Conservation (phyloP, 2,797 vertebrate genomes). For the Rallus crepitans region DNA sequence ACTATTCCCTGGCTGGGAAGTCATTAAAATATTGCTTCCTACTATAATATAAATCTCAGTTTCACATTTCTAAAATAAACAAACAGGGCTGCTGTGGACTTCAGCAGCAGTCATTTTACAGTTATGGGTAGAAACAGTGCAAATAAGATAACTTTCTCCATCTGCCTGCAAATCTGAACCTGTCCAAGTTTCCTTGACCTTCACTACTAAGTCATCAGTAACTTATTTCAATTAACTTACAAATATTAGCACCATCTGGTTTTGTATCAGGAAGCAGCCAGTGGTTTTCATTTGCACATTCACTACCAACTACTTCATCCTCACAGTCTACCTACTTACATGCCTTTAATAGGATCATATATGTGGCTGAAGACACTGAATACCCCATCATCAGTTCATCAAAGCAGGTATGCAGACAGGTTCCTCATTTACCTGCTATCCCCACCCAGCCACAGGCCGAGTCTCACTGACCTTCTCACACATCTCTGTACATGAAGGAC, state of each 20-base stretch:
- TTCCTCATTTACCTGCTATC: background rate
- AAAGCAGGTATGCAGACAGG: background rate
- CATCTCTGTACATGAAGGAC: background rate
- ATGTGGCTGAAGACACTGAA: background rate
- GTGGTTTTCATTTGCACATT: background rate
- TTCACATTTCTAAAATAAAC: constrained; percentile 54
- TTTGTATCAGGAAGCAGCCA: background rate
- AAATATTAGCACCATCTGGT: constrained; percentile 38
- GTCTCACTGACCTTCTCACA: background rate
- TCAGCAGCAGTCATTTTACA: constrained; percentile 16
- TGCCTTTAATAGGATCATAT: background rate
- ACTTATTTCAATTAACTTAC: constrained; percentile 50
- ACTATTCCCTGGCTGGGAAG: background rate
- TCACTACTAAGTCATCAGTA: background rate
- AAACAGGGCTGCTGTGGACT: constrained; percentile 6
- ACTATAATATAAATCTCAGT: constrained; percentile 2
- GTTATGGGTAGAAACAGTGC: constrained; percentile 10
- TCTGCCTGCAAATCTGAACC: constrained; percentile 53
- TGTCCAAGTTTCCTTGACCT: constrained; percentile 1
- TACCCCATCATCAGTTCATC: background rate
- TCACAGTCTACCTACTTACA: background rate
- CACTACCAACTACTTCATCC: background rate
- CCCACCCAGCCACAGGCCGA: background rate
- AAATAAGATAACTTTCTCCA: constrained; percentile 68
- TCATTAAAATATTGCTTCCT: constrained; percentile 27